Base-by-base conservation (phyloP, 2,113 vertebrate species). In the Cercocebus atys region DNA sequence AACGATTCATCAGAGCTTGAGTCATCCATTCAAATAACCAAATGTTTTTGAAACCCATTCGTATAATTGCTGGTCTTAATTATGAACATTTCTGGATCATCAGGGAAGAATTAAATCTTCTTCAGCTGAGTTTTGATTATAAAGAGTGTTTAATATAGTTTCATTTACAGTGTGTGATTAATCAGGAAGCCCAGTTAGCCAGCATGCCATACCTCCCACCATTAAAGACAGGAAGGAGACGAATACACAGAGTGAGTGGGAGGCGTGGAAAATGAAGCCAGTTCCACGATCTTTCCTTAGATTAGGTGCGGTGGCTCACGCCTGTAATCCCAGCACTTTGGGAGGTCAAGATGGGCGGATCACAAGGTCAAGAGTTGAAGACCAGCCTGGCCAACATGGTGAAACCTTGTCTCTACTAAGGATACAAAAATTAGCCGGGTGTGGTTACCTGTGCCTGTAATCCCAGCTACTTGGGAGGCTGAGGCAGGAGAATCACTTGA, bases 41-140 rank as follows among this genome's bases (percentile, higher is more conserved):
- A 82, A 88, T n/a, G 73, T 43, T 81, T 91, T 78, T 89, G 68
- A 66, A 57, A 75, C 7, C 5, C 64, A 27, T 68, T 75, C 11
- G 2, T 40, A 88, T 57, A 81, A 80, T 38, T 55, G 30, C 88
- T 66, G 61, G 45, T 90, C 64, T 84, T 90, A 95, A 93, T 90
- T 88, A 88, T 43, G 55, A 88, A 50, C 35, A 79, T 83, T 90
- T 88, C 22, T 73, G 38, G 16, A 80, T 87, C 43, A 59, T 89
- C 23, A 73, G 82, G 59, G 70, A 92, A 94, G 16, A 92, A 90
- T 83, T 64, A 30, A 20, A 90, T 93, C 94, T 86, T 55, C 45
- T 90, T 93, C 61, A 93, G 22, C 64, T 80, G 76, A 76, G 45
- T 78, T 89, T 86, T 96, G 70, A 70, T 70, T 75, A 66, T 43